phyloP scores from a whole-genome alignment of 2,888 invertebrate species.

The Mimumesa dahlbomi region DNA sequence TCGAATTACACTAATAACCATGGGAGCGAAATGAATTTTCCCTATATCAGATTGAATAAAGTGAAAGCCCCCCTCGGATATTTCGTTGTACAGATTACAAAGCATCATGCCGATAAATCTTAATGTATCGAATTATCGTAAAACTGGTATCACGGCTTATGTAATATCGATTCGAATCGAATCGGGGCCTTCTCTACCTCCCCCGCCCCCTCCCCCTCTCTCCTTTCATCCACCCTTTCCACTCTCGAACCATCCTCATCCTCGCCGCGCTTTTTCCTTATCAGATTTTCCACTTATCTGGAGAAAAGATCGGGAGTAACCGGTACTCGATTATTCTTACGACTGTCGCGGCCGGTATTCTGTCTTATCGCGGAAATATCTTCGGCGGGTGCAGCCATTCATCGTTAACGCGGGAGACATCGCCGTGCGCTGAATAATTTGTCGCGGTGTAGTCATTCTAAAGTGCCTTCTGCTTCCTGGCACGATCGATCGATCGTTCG shows the following conservation, averaged over 20 bases:
- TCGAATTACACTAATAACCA: slow-evolving; percentile 49
- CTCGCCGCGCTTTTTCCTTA: no score
- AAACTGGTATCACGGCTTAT: neutral
- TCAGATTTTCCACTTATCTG: no score
- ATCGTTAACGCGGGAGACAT: slow-evolving; percentile 53
- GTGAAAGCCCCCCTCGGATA: slow-evolving; percentile 5
- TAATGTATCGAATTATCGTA: no score
- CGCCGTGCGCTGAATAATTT: slow-evolving; percentile 66
- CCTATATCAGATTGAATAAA: slow-evolving; percentile 36
- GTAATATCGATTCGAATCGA: no score
- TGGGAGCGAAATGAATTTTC: slow-evolving; percentile 37
- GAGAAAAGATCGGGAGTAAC: no score
- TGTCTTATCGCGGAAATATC: slow-evolving; percentile 40
- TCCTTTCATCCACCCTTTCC: no score
- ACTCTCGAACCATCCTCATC: no score
- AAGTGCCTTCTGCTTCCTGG: slow-evolving; percentile 55
- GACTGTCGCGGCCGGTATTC: neutral
- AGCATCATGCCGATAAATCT: neutral
- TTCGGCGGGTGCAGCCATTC: slow-evolving; percentile 29
- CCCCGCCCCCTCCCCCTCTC: no score
- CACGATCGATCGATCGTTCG: slow-evolving; percentile 62
- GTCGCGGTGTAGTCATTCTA: slow-evolving; percentile 55
- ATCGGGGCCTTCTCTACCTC: no score
- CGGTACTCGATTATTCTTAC: no score
- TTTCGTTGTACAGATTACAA: neutral